Base-by-base conservation (phyloP, 2,113 vertebrate species). In the Apus apus region DNA sequence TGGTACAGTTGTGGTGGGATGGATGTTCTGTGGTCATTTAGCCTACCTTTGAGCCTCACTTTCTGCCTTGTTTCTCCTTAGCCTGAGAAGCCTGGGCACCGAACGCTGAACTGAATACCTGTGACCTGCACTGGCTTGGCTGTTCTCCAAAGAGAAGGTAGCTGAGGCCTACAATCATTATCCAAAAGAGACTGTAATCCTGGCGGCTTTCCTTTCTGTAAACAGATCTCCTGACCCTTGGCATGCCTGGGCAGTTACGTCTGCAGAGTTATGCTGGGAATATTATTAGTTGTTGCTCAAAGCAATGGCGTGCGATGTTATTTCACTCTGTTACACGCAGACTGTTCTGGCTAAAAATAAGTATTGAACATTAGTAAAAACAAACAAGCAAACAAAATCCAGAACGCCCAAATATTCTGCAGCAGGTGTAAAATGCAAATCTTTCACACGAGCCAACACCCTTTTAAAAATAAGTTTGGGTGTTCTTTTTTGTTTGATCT, bases 221-320 rank as follows among this genome's bases (percentile, higher is more conserved):
- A 92, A 61, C 87, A 92, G 95, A 96, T 92, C 93, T 96, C 94
- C 93, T 97, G 95, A 96, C 88, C 96, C 94, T 95, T 96, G 95
- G 88, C 96, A 89, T 95, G 94, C 92, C 76, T 90, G 78, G 81
- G 81, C 84, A 75, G 84, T 93, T 96, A 90, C 46, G 40, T 88
- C 88, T 90, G 88, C 54, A 78, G 94, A 89, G 93, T 94, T 95
- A 95, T 72, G 93, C 87, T 80, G 1, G 77, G 80, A 95, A 95
- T 86, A 96, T 94, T 93, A 95, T 94, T 95, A 94, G 95, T 93
- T 89, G 86, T 85, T 74, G 93, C 90, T 96, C 90, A 89, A 93
- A 92, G 92, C 89, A 11, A 43, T 71, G 89, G 87, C 32, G 48
- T 23, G 2, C 25, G 8, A 40, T 81, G 84, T 93, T 95, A 97